These are phyloP conservation scores for Glareola pratincola DNA, from an alignment of 2,113 vertebrate species.

Conservation along the genomic window DNA sequence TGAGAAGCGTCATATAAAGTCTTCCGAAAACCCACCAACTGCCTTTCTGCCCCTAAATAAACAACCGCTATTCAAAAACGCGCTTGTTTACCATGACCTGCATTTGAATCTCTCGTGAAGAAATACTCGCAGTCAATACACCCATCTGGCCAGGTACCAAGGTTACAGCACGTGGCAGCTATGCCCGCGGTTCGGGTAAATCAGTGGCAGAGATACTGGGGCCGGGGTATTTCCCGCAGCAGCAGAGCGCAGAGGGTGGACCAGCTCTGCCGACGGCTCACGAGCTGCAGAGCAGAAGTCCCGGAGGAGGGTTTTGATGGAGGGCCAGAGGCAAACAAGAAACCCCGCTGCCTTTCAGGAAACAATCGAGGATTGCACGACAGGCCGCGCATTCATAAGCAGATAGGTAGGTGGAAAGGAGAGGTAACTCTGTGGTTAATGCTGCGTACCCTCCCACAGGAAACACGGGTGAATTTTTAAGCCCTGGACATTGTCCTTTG, in stretches of 20 bases:
- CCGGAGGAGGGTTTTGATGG: background rate
- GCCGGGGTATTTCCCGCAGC: background rate
- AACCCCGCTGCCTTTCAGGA: background rate
- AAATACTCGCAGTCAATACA: background rate
- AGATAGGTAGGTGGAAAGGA: background rate
- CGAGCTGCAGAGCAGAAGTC: background rate
- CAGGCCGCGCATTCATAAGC: background rate
- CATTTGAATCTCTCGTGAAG: background rate
- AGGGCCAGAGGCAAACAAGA: background rate
- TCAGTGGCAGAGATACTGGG: background rate
- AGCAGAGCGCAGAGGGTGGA: background rate
- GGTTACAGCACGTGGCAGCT: background rate
- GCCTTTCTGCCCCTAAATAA: background rate
- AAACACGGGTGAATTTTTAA: constrained; percentile 1
- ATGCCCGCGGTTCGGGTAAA: background rate
- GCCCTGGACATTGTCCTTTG: background rate
- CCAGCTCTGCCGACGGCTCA: background rate
- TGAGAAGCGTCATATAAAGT: background rate
- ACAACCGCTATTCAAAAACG: background rate
- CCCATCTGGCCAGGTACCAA: constrained; percentile 17
- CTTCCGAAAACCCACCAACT: background rate
- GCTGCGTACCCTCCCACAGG: background rate
- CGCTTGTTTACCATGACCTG: background rate
- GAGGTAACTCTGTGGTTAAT: background rate
- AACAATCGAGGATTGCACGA: background rate